phyloP scores from a whole-genome alignment of 2,797 vertebrate species.

The Thripadectes ignobilis region DNA sequence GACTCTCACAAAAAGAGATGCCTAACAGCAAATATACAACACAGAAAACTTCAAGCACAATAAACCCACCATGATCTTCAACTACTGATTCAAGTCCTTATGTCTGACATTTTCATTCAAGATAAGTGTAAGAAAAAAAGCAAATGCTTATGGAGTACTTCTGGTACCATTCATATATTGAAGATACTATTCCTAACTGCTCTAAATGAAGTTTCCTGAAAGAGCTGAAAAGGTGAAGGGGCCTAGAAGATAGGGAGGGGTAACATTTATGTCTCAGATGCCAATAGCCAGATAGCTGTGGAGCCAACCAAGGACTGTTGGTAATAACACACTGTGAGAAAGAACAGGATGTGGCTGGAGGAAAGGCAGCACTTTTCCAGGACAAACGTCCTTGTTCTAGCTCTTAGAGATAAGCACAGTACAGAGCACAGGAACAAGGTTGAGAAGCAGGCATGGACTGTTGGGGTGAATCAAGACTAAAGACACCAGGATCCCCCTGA shows the following conservation, averaged over 20 bases:
- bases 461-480: neutral
- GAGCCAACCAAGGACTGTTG: neutral
- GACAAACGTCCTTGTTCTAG: neutral
- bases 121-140: neutral
- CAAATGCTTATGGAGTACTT: neutral
- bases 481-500: neutral
- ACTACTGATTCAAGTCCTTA: neutral
- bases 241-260: neutral
- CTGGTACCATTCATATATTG: neutral
- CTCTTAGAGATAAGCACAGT: neutral
- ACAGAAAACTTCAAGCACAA: neutral
- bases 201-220: neutral
- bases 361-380: neutral
- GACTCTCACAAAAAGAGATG: neutral
- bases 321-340: neutral
- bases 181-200: neutral
- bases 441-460: fast-evolving
- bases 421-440: neutral
- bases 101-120: neutral
- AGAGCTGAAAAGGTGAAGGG: neutral
- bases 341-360: neutral
- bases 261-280: neutral
- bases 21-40: neutral
- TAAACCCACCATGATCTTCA: neutral
- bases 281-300: neutral